These are phyloP conservation scores for Antheraea mylitta DNA, from an alignment of 1,140 invertebrate species.

Conservation along the genomic window DNA sequence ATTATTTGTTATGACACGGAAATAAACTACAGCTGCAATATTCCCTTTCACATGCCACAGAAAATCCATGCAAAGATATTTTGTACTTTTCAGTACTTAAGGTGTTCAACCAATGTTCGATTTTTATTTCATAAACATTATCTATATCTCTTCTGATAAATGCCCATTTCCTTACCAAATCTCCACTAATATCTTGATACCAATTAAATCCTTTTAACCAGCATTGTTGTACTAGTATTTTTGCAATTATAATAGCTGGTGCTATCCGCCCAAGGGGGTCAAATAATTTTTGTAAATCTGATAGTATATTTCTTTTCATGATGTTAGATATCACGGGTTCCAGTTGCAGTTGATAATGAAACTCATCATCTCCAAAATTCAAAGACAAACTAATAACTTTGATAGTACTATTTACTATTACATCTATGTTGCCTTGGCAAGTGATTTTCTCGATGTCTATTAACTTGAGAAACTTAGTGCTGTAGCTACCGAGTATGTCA, in stretches of 20 bases:
- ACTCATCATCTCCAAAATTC: conserved; percentile 32
- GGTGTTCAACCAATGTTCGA: conserved; percentile 33
- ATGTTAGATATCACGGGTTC: conserved; percentile 15
- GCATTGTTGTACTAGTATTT: conserved; percentile 49
- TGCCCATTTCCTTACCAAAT: conserved; percentile 35
- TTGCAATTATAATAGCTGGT: conserved; percentile 40
- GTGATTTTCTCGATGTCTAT: conserved; percentile 12
- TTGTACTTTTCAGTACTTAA: conserved; percentile 14
- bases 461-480: conserved; percentile 22
- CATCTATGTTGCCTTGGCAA: conserved; percentile 15
- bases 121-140: conserved; percentile 30
- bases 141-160: conserved; percentile 27
- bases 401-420: conserved; percentile 26
- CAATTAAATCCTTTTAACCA: conserved; percentile 43
- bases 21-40: conserved; percentile 37
- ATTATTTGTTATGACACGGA: conserved; percentile 19
- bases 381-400: conserved; percentile 34
- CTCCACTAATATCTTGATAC: conserved; percentile 38
- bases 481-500: no score
- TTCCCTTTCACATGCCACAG: conserved; percentile 34
- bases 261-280: conserved; percentile 52
- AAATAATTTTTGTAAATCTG: conserved; percentile 40
- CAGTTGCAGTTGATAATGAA: conserved; percentile 28
- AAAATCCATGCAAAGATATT: conserved; percentile 45
- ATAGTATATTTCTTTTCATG: conserved; percentile 43